These are phyloP conservation scores for Protaetia brevitarsis DNA, from an alignment of 1,140 invertebrate genomes.

Conservation along the genomic window DNA sequence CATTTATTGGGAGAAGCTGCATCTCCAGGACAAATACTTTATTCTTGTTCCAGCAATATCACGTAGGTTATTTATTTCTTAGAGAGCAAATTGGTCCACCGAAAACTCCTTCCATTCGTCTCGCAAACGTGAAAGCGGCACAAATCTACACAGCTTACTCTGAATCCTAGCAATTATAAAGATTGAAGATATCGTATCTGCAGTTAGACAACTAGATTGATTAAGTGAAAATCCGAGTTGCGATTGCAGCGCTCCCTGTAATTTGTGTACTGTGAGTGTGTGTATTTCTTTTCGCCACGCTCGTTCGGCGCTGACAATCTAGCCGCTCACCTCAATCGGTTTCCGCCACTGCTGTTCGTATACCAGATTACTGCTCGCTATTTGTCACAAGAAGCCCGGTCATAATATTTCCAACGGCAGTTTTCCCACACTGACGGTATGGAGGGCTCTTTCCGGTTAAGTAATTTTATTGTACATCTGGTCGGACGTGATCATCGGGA, in stretches of 20 bases:
- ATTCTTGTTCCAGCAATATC: too few relatives aligned
- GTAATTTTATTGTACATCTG: conserved; percentile 9
- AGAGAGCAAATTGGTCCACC: background rate
- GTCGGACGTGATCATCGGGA: background rate
- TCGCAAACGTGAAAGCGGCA: background rate
- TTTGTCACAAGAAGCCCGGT: background rate
- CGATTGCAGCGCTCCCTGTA: conserved; percentile 7
- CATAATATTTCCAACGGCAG: background rate
- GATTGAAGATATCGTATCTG: conserved; percentile 21
- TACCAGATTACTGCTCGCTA: background rate
- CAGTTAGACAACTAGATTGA: conserved; percentile 20
- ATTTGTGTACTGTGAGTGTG: too few relatives aligned
- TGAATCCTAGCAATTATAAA: conserved; percentile 20
- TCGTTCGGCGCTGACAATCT: background rate
- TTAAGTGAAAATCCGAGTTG: conserved; percentile 23
- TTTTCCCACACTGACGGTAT: background rate
- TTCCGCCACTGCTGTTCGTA: background rate
- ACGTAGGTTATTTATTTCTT: background rate
- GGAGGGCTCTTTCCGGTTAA: conserved; percentile 6
- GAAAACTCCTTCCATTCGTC: background rate
- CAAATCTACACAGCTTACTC: background rate
- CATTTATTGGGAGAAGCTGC: too few relatives aligned
- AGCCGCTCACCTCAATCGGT: background rate
- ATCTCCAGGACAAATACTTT: too few relatives aligned
- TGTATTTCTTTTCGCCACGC: background rate